These are phyloP conservation scores for Listronotus oregonensis DNA, from an alignment of 1,140 invertebrate species.

Conservation along the genomic window DNA sequence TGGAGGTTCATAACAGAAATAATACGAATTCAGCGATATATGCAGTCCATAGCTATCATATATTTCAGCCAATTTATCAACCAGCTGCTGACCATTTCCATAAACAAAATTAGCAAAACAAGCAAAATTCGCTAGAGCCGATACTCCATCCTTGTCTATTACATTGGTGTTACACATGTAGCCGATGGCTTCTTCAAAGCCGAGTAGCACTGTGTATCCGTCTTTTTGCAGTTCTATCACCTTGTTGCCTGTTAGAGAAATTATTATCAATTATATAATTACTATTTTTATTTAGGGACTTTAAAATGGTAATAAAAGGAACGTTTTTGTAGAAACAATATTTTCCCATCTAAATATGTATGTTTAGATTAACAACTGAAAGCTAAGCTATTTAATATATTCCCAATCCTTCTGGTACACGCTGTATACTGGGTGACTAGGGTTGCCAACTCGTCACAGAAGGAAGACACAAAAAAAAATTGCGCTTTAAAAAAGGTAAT, in stretches of 20 bases:
- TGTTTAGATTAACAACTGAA: too few species aligned
- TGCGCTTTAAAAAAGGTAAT: too few species aligned
- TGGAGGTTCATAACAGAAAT: conserved; percentile 77
- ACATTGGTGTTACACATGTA: conserved; percentile 91
- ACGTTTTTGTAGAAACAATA: too few species aligned
- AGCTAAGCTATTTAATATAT: too few species aligned
- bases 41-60: conserved; percentile 88
- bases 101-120: conserved; percentile 76
- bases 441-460: too few species aligned
- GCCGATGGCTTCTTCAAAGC: conserved; percentile 92
- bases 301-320: too few species aligned
- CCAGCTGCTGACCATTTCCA: conserved; percentile 68
- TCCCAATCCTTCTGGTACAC: too few species aligned
- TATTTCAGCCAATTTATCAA: conserved; percentile 78
- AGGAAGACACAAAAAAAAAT: too few species aligned
- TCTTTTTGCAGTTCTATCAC: conserved; percentile 71
- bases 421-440: too few species aligned
- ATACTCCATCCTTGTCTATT: conserved; percentile 95
- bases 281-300: too few species aligned
- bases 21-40: conserved; percentile 86
- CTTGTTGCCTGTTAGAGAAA: conserved; percentile 78
- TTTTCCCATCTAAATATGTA: too few species aligned
- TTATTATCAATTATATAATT: too few species aligned
- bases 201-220: conserved; percentile 84
- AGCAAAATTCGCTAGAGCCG: conserved; percentile 73